These are phyloP conservation scores for Calypte anna DNA, from an alignment of 2,113 vertebrate species.

Conservation along the genomic window DNA sequence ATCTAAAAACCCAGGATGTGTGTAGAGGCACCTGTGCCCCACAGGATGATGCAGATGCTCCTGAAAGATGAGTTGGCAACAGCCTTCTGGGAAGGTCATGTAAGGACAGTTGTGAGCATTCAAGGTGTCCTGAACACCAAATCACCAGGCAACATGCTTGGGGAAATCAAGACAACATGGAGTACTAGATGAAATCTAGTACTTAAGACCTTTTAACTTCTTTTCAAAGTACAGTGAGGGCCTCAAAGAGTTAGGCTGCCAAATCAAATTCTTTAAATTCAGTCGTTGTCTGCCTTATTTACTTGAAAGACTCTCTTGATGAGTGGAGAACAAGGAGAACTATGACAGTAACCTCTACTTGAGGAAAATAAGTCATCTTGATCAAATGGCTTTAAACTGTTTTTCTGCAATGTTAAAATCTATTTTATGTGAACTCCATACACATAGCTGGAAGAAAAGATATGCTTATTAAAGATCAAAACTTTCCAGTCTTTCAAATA, in stretches of 20 bases:
- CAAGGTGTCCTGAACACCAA: neutral
- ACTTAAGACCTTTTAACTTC: neutral
- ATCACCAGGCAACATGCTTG: neutral
- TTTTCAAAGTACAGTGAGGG: neutral
- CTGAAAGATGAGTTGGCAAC: neutral
- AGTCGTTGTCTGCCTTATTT: neutral
- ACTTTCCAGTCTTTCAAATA: neutral
- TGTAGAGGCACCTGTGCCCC: rapidly evolving
- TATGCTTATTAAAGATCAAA: neutral
- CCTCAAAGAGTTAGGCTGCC: neutral
- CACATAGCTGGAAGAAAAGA: slow-evolving; percentile 12
- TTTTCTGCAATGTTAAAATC: neutral
- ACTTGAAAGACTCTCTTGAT: neutral
- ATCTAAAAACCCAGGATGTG: neutral
- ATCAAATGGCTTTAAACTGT: neutral
- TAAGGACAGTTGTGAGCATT: neutral
- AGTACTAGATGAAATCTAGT: neutral
- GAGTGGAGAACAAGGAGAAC: neutral
- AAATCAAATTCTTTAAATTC: neutral
- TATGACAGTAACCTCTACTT: neutral
- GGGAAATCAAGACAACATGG: neutral
- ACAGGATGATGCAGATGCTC: rapidly evolving
- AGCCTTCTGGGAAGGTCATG: neutral
- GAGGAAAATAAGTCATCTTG: neutral
- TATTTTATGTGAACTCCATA: neutral